phyloP scores from a whole-genome alignment of 2,888 invertebrate genomes.

The Nemapogon koenigi region DNA sequence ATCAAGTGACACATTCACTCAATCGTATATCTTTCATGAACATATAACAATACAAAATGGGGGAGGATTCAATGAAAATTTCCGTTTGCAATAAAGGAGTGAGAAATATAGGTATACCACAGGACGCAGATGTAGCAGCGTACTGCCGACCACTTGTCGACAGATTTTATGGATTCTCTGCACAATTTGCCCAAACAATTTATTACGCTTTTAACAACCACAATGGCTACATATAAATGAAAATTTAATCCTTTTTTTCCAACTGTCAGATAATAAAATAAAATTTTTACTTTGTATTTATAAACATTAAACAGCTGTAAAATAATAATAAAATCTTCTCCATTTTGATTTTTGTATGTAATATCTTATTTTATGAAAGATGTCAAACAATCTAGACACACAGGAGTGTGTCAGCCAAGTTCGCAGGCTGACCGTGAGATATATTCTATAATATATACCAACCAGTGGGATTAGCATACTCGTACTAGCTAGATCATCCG shows the following conservation, averaged over 20 bases:
- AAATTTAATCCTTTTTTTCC: slow-evolving; percentile 18
- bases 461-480: too few species aligned
- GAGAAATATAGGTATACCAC: slow-evolving; percentile 28
- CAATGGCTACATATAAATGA: slow-evolving; percentile 11
- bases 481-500: too few species aligned
- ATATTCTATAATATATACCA: too few species aligned
- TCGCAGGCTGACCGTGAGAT: too few species aligned
- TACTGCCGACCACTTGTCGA: slow-evolving; percentile 24
- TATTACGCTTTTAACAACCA: slow-evolving; percentile 13
- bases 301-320: too few species aligned
- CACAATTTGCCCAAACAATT: slow-evolving; percentile 27
- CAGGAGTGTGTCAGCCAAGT: too few species aligned
- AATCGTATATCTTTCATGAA: slow-evolving; percentile 46
- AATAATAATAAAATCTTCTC: too few species aligned
- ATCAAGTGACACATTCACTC: too few species aligned
- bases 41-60: slow-evolving; percentile 27
- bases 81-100: slow-evolving; percentile 52
- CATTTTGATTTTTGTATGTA: too few species aligned
- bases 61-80: slow-evolving; percentile 33
- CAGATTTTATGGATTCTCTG: slow-evolving; percentile 36
- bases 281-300: neutral
- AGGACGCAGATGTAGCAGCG: slow-evolving; percentile 25
- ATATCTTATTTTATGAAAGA: too few species aligned
- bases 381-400: too few species aligned
- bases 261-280: slow-evolving; percentile 1